Percentiles rank a stretch among this genome's conserved stretches.
These are phyloP conservation scores for Alectoris magna DNA, from an alignment of 2,797 vertebrate genomes.

Conservation along the genomic window DNA sequence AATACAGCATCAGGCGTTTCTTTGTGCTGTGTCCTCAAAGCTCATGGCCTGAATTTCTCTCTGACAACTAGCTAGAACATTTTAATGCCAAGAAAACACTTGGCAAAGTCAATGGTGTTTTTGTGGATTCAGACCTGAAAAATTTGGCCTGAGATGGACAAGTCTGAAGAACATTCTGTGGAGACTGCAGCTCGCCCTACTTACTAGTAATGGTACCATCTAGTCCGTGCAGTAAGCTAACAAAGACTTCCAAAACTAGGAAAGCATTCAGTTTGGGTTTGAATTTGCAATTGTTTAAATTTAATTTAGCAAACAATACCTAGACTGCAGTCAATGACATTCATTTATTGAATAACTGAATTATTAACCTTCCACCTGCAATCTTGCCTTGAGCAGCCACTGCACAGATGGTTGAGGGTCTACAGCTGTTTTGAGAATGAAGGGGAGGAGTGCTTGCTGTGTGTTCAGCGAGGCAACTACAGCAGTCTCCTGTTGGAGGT, in stretches of 20 bases:
- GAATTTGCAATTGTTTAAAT: background rate
- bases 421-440: rapidly evolving
- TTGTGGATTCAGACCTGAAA: background rate
- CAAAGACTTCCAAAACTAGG: background rate
- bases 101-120: background rate
- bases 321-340: background rate
- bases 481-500: background rate
- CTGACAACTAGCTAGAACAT: background rate
- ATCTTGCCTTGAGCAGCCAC: background rate
- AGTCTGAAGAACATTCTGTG: background rate
- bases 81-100: background rate
- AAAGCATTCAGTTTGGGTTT: background rate
- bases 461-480: rapidly evolving
- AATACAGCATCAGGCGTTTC: background rate
- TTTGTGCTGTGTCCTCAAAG: background rate
- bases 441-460: rapidly evolving
- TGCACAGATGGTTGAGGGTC: background rate
- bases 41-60: background rate
- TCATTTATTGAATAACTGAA: background rate
- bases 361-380: background rate
- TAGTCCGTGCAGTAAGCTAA: background rate
- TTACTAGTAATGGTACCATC: background rate
- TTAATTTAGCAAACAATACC: background rate
- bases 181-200: rapidly evolving
- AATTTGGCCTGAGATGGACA: background rate